These are phyloP conservation scores for Rhopalosiphum maidis DNA, from an alignment of 1,140 invertebrate species.

Conservation along the genomic window DNA sequence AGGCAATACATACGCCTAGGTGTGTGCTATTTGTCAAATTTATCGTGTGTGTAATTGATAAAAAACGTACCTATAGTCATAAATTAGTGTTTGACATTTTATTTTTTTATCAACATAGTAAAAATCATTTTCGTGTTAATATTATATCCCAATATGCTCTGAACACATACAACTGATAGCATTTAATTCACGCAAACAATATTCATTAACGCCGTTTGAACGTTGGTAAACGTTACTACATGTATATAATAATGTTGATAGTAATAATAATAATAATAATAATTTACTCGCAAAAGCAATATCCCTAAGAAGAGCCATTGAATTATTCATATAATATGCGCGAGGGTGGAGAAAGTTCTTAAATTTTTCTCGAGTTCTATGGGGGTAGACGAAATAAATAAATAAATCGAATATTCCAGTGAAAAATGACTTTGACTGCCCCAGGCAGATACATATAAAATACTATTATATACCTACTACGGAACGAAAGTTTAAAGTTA, in stretches of 20 bases:
- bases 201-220: background rate
- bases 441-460: background rate
- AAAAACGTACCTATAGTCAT: background rate
- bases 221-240: background rate
- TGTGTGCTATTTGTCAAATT: background rate
- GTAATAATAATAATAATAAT: background rate
- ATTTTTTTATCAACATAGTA: background rate
- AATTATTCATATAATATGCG: background rate
- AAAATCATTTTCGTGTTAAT: background rate
- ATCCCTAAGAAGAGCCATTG: background rate
- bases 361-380: background rate
- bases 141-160: background rate
- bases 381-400: background rate
- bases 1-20: background rate
- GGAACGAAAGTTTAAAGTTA: no score
- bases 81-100: background rate
- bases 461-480: background rate
- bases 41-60: background rate
- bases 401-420: background rate
- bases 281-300: background rate
- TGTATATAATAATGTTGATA: background rate
- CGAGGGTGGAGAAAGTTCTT: background rate
- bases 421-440: constrained; percentile 14
- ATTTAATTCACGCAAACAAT: background rate
- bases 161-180: background rate